Evolutionary conservation across 2,797 vertebrate species (phyloP).

Genomic region (Cyprinella venusta): DNA sequence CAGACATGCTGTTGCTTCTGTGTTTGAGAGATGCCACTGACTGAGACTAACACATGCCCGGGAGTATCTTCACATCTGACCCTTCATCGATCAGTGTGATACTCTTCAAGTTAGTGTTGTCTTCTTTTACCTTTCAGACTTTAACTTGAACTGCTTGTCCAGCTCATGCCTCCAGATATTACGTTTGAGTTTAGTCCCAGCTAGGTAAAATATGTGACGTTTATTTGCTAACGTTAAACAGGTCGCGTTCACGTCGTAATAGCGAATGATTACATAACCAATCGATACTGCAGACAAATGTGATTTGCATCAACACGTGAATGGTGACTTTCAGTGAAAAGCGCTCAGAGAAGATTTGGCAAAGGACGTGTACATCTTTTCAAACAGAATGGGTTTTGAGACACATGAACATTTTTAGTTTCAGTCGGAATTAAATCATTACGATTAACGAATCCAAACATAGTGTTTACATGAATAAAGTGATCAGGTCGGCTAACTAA

Average conservation of each 20-base stretch:
- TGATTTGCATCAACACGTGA: background rate
- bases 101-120: conserved; percentile 31
- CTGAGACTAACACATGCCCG: conserved; percentile 39
- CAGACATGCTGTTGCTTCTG: conserved; percentile 39
- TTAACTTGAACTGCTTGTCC: background rate
- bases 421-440: too few species aligned
- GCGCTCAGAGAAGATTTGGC: background rate
- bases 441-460: too few species aligned
- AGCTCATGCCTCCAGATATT: background rate
- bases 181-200: background rate
- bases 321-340: background rate
- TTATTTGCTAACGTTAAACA: background rate
- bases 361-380: too few species aligned
- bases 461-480: too few species aligned
- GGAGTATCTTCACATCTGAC: conserved; percentile 44
- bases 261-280: background rate
- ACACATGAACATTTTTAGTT: too few species aligned
- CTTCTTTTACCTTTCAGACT: background rate
- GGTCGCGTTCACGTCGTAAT: background rate
- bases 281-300: background rate
- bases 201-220: background rate
- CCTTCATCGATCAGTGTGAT: conserved; percentile 43
- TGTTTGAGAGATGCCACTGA: conserved; percentile 46
- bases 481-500: too few species aligned
- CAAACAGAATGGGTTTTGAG: too few species aligned